Evolutionary conservation across 2,888 invertebrate genomes (phyloP), one percentile per base, ranked within the genome.

Genomic region (Molorchus minor): DNA sequence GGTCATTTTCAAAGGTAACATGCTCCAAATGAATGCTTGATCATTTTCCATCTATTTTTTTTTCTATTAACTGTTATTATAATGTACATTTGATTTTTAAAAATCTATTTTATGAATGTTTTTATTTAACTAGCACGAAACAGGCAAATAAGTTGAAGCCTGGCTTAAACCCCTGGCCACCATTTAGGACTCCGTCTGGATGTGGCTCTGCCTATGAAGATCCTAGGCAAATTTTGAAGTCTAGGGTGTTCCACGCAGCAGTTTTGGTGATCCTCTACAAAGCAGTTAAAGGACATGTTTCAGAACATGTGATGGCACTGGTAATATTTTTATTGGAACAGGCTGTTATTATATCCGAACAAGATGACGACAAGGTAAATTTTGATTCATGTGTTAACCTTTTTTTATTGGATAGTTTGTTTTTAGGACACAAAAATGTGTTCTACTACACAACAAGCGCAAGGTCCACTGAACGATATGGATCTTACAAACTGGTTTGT

Each of bases 291-390:
- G 88, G 88, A 10, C 85, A 86, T 62, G 85, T 92, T 57, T 91
- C 94, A 43, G 97, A 98, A 81, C 94, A 95, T 80, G 88, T 95
- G 71, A 85, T 96, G 71, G 93, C 95, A 52, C 82, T 96, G 58
- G 88, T 92, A 45, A 85, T 96, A 12, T 96, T 94, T 79, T 85
- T 98, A 57, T 82, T 98, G 61, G 93, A 94, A 79, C 90, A 94
- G 79, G 91, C 93, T 21, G 87, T 94, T 4, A 85, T 73, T 7
- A 69, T 83, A 56, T 82, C 65, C 0, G 79, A 80, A 7, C 79
- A 80, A 68, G 69, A 77, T 52, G 79, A 81, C 51, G 78, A 82
- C 75, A 78, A 81, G 61, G 82, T 21, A 51, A 17, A 16, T 47
- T 21, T 13, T 15, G n/a, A 16, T 20, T 20, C 20, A 2, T 29